Percentiles rank a stretch among this genome's conserved stretches.
phyloP scores from a whole-genome alignment of 2,797 vertebrate genomes.

The Chaenodraco wilsoni region DNA sequence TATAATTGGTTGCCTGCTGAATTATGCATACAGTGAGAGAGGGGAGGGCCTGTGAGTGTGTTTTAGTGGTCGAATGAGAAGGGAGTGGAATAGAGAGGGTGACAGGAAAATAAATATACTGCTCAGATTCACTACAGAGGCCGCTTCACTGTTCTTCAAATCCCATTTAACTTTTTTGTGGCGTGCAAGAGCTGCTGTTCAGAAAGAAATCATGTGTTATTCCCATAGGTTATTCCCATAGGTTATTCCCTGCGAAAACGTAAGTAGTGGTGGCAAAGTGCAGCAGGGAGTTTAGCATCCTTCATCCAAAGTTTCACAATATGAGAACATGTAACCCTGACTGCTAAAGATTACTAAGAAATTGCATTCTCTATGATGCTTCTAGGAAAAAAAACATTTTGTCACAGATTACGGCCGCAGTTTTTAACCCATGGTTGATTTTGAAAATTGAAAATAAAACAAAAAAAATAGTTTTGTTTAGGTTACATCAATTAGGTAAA shows the following conservation, averaged over 20 bases:
- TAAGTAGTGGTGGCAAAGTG: not conserved
- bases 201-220: conserved; percentile 2
- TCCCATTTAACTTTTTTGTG: conserved; percentile 26
- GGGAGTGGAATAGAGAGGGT: conserved; percentile 19
- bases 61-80: conserved; percentile 50
- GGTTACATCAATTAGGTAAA: not conserved
- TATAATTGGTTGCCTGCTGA: conserved; percentile 75
- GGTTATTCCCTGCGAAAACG: conserved; percentile 1
- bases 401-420: too few relatives aligned
- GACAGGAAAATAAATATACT: not conserved
- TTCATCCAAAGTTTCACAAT: conserved; percentile 9
- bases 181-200: conserved; percentile 18
- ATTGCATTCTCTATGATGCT: too few relatives aligned
- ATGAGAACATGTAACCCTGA: conserved; percentile 1
- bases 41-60: conserved; percentile 18
- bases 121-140: conserved; percentile 33
- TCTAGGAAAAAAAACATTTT: too few relatives aligned
- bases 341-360: too few relatives aligned
- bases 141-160: conserved; percentile 34
- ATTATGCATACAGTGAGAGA: conserved; percentile 67
- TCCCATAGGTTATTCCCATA: conserved; percentile 12
- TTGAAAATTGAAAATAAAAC: too few relatives aligned
- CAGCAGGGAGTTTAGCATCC: conserved; percentile 18
- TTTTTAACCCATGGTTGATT: too few relatives aligned
- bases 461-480: too few relatives aligned